Evolutionary conservation across 2,113 vertebrate genomes (phyloP), one percentile per base, ranked within the genome.

Genomic region (Rhagologus leucostigma): DNA sequence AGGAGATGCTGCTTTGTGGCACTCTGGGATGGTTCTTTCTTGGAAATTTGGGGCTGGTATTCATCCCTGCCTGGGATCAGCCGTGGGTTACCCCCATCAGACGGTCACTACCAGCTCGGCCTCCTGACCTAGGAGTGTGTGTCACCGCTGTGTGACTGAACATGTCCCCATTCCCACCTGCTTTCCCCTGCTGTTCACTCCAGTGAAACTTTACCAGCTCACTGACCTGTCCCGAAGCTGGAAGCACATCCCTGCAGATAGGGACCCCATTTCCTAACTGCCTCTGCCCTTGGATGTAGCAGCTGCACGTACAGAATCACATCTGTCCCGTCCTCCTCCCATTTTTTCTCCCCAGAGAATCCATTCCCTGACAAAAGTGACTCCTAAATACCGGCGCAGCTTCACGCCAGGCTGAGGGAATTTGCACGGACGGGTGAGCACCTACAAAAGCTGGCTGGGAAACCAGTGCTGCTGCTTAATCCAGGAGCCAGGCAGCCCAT

Each of bases 361-460:
- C 84, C 39, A 57, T 80, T 21, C 7, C 64, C 15, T 90, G 93
- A 98, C 97, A 98, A 98, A 98, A 97, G 80, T 18, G 29, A 74
- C 63, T 95, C 81, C 84, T 70, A 77, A 94, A 96, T 64, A 89
- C 94, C 10, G 20, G 96, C 97, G 93, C 94, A 37, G 68, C 96
- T 98, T 94, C 96, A 92, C 9, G 64, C 95, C 70, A 96, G 97
- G 95, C 97, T 98, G 98, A 97, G 95, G 97, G 89, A 96, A 97
- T 98, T 98, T 98, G 96, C 71, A 96, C 55, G 96, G 98, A 71
- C 98, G 98, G 97, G 26, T 98, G 97, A 98, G 89, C 98, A 98
- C 82, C 97, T 93, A 98, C 97, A 99, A 99, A 98, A 98, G 97
- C 93, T 59, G 96, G 69, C 92, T 94, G 56, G 62, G 70, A 94